Conservation (phyloP, 2,888 invertebrate genomes). For the Meloe dianella region DNA sequence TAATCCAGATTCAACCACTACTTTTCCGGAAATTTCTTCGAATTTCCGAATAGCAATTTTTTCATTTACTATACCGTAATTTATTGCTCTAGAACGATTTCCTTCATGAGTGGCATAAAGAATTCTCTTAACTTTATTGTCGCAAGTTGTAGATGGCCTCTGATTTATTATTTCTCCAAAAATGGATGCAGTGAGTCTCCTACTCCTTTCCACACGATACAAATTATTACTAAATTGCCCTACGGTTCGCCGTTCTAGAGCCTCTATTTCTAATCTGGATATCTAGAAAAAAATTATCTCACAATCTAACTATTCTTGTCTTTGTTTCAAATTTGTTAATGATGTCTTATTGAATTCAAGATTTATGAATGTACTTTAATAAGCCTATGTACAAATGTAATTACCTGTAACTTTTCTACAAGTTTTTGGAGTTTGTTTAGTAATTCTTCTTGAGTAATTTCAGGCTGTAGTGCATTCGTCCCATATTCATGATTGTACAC, state of each 20-base stretch:
- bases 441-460: neutral
- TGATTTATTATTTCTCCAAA: constrained; percentile 21
- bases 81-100: too few relatives aligned
- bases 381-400: neutral
- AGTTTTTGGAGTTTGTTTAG: neutral
- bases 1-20: constrained; percentile 10
- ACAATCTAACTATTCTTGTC: too few relatives aligned
- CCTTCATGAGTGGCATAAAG: too few relatives aligned
- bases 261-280: too few relatives aligned
- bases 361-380: too few relatives aligned
- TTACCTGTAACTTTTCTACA: neutral
- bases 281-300: too few relatives aligned
- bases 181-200: constrained; percentile 21
- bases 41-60: too few relatives aligned
- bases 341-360: neutral
- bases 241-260: too few relatives aligned
- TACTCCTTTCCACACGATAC: constrained; percentile 13
- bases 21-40: neutral
- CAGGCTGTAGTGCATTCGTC: neutral
- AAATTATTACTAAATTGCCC: constrained; percentile 22
- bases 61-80: too few relatives aligned
- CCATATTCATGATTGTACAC: neutral
- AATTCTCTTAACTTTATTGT: too few relatives aligned
- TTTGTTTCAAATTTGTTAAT: too few relatives aligned
- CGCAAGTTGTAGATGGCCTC: neutral